phyloP scores from a whole-genome alignment of 2,888 invertebrate genomes.

The Andrena trimmerana region DNA sequence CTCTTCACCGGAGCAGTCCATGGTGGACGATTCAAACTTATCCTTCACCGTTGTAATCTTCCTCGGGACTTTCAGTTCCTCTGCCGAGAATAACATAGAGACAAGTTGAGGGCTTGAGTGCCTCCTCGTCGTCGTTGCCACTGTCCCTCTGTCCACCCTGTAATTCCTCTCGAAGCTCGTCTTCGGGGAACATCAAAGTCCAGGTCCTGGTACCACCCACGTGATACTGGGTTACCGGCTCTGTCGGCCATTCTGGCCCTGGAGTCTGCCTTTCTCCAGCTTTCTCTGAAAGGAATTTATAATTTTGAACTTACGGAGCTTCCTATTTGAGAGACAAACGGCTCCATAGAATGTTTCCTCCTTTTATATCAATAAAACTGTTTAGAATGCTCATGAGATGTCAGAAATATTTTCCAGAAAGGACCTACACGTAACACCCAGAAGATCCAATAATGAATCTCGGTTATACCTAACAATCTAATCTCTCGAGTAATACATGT shows the following conservation, averaged over 20 bases:
- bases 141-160: background rate
- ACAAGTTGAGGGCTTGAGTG: constrained; percentile 44
- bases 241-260: constrained; percentile 75
- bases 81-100: constrained; percentile 36
- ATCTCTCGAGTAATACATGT: too few species aligned
- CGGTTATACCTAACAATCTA: too few species aligned
- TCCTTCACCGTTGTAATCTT: background rate
- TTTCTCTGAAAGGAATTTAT: constrained; percentile 5
- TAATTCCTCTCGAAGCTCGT: constrained; percentile 9
- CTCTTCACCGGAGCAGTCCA: background rate
- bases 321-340: too few species aligned
- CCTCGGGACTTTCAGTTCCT: background rate
- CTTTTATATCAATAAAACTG: too few species aligned
- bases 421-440: too few species aligned
- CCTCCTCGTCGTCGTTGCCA: background rate
- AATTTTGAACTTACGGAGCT: background rate
- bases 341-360: too few species aligned
- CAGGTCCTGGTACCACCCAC: constrained; percentile 74
- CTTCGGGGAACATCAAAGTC: constrained; percentile 62
- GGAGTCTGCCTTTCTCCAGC: constrained; percentile 30
- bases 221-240: constrained; percentile 68
- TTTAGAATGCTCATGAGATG: too few species aligned
- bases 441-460: too few species aligned
- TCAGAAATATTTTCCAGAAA: too few species aligned
- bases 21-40: background rate